A percentile compares a stretch with the other conserved stretches of the same genome.
Conservation (phyloP, 37 sponge, comb jelly and placozoan genomes). For the Theonella swinhoei region DNA sequence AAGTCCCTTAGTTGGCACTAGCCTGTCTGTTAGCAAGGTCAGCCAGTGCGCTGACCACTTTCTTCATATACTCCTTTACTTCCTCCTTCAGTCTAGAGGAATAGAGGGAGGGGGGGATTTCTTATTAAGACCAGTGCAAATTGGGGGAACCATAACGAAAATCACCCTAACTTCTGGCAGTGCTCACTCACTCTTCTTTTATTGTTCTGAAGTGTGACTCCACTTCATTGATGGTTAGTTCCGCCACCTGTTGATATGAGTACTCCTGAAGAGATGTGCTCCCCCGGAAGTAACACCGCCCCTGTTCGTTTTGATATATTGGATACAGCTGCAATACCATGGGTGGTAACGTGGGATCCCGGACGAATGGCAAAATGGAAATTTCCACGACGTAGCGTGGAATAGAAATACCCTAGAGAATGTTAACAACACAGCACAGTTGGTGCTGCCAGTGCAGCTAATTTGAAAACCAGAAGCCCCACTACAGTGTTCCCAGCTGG, state of each 20-base stretch:
- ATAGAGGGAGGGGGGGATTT: too few relatives aligned
- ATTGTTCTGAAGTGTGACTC: conserved; percentile 35
- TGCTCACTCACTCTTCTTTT: conserved; percentile 25
- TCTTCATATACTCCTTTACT: neutral
- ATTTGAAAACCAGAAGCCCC: neutral
- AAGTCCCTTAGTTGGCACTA: too few relatives aligned
- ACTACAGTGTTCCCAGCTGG: neutral
- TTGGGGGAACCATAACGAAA: too few relatives aligned
- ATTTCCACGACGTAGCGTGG: conserved; percentile 62
- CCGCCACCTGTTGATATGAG: conserved; percentile 58
- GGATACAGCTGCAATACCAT: conserved; percentile 43
- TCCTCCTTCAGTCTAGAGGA: neutral
- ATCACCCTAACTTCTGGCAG: too few relatives aligned
- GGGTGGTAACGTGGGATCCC: neutral
- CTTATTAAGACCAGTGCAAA: too few relatives aligned
- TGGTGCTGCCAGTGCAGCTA: too few relatives aligned
- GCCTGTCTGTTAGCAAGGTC: too few relatives aligned
- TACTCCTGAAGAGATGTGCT: conserved; percentile 48
- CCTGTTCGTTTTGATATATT: conserved; percentile 65
- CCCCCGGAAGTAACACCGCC: conserved; percentile 51
- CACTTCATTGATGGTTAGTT: conserved; percentile 40
- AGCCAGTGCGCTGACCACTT: neutral
- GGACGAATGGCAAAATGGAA: conserved; percentile 33
- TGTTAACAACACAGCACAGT: neutral
- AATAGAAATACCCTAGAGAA: conserved; percentile 27